phyloP scores from a whole-genome alignment of 37 sponge, comb jelly and placozoan genomes.

The Bolinopsis microptera region DNA sequence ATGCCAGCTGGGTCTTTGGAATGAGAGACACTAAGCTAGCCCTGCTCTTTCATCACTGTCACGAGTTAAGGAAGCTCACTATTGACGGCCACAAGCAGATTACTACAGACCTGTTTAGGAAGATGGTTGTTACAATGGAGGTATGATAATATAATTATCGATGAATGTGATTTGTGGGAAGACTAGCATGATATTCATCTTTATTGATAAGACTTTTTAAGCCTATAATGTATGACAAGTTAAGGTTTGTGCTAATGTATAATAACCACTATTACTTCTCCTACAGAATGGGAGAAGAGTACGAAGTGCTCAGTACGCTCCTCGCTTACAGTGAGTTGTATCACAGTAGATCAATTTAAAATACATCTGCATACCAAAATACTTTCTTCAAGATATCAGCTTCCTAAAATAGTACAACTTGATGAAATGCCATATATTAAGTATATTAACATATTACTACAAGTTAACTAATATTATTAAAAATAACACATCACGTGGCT shows the following conservation, averaged over 20 bases:
- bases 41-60: constrained; percentile 16
- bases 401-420: too few species aligned
- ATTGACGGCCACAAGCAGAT: constrained; percentile 61
- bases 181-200: background rate
- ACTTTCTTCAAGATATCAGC: too few species aligned
- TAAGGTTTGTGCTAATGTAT: too few species aligned
- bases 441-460: too few species aligned
- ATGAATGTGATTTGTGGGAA: too few species aligned
- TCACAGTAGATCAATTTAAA: background rate
- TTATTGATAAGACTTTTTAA: background rate
- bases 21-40: background rate
- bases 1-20: constrained; percentile 41
- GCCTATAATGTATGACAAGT: too few species aligned
- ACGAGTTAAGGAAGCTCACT: background rate
- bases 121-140: constrained; percentile 17
- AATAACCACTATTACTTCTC: too few species aligned
- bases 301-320: constrained; percentile 49
- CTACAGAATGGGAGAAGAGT: constrained; percentile 14
- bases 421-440: too few species aligned
- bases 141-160: background rate
- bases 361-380: too few species aligned
- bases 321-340: background rate
- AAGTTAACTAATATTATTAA: background rate
- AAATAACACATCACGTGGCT: background rate
- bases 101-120: background rate